Evolutionary conservation across 1,140 invertebrate species (phyloP).

Genomic region (Neoseiulus cucumeris): DNA sequence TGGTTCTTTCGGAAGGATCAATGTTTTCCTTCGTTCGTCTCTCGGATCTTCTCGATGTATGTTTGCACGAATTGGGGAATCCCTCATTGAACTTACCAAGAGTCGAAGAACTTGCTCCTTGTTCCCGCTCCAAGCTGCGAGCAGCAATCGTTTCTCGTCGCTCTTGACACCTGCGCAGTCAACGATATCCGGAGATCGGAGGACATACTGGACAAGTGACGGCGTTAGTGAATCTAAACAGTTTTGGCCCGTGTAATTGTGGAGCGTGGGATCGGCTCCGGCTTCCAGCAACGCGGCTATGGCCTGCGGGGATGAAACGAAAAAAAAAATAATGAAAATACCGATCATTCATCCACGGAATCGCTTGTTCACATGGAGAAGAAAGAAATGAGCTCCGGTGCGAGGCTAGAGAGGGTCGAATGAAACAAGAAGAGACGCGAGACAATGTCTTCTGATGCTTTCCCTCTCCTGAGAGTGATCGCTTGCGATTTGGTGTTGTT

Average conservation of each 20-base stretch:
- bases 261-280: neutral
- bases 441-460: too few relatives aligned
- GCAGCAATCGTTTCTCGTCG: neutral
- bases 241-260: conserved; percentile 4
- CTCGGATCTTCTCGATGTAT: too few relatives aligned
- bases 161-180: conserved; percentile 1
- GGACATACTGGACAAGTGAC: neutral
- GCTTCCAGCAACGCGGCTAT: neutral
- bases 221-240: conserved; percentile 5
- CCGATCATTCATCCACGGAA: too few relatives aligned
- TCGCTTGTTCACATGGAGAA: too few relatives aligned
- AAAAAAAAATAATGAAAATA: neutral
- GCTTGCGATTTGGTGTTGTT: too few relatives aligned
- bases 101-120: conserved; percentile 7
- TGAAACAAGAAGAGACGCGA: too few relatives aligned
- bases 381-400: too few relatives aligned
- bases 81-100: neutral
- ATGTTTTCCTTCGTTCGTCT: too few relatives aligned
- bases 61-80: too few relatives aligned
- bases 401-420: too few relatives aligned
- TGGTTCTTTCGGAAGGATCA: too few relatives aligned
- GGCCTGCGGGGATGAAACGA: neutral
- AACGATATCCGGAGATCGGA: conserved; percentile 1
- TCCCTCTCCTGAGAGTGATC: too few relatives aligned
- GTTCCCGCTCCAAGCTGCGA: conserved; percentile 1